Evolutionary conservation across 2,113 vertebrate species (phyloP).

Genomic region (Glaucidium brasilianum): DNA sequence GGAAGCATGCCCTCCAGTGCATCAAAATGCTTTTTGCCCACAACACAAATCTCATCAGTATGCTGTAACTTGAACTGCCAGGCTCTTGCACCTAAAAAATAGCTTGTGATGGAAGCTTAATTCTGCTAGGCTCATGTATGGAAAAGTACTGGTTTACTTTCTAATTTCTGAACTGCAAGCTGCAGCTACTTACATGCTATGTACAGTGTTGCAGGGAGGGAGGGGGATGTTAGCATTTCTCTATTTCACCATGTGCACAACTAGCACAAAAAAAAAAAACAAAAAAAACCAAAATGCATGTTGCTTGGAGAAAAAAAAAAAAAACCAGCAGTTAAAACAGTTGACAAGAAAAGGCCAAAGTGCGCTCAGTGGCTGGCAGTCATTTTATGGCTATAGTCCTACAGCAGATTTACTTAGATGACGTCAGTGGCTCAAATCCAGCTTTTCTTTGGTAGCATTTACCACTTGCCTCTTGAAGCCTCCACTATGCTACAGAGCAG

Average conservation of each 20-base stretch:
- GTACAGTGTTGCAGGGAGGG: background rate
- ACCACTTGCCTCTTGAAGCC: conserved; percentile 83
- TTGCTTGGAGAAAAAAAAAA: background rate
- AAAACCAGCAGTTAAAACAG: conserved; percentile 66
- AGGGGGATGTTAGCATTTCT: background rate
- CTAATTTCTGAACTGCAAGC: conserved; percentile 25
- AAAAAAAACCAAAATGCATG: background rate
- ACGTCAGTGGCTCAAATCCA: conserved; percentile 92
- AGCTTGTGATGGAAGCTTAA: conserved; percentile 28
- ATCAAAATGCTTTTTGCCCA: conserved; percentile 44
- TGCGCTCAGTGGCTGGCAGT: conserved; percentile 81
- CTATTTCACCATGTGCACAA: background rate
- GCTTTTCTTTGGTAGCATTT: conserved; percentile 87
- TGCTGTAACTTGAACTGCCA: conserved; percentile 61
- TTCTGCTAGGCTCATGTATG: conserved; percentile 34
- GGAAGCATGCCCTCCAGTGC: background rate
- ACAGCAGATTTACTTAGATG: conserved; percentile 90
- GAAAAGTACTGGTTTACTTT: conserved; percentile 68
- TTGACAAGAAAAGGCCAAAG: conserved; percentile 85
- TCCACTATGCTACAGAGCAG: conserved; percentile 81
- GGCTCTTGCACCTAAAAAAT: conserved; percentile 41
- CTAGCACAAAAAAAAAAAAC: background rate
- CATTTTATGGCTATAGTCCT: conserved; percentile 84
- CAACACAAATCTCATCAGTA: conserved; percentile 57
- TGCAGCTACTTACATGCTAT: background rate